Percentiles rank a stretch among this genome's conserved stretches.
These are phyloP conservation scores for Ectemnius continuus DNA, from an alignment of 2,888 invertebrate species.

Conservation along the genomic window DNA sequence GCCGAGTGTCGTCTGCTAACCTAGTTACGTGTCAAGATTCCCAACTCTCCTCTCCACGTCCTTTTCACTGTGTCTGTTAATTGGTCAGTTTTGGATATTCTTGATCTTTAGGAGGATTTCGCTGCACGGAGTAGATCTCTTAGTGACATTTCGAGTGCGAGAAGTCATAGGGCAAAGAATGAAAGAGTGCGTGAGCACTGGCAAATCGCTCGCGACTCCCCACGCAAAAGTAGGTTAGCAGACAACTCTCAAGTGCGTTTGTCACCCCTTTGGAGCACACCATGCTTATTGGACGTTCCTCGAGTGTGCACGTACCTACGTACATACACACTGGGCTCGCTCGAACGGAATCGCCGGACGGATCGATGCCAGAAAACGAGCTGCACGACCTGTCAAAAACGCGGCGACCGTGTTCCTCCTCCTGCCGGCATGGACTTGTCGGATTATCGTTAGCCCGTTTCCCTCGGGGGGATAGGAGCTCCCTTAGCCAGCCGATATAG, in stretches of 20 bases:
- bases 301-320: constrained; percentile 10
- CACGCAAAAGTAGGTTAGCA: too few relatives aligned
- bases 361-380: constrained; percentile 46
- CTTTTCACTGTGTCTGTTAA: too few relatives aligned
- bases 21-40: constrained; percentile 1
- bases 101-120: too few relatives aligned
- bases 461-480: background rate
- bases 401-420: too few relatives aligned
- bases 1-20: constrained; percentile 2
- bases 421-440: constrained; percentile 1
- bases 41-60: background rate
- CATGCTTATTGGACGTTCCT: constrained; percentile 8
- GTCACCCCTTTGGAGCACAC: constrained; percentile 2
- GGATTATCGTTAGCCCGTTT: background rate
- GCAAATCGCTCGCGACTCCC: too few relatives aligned
- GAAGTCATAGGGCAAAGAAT: too few relatives aligned
- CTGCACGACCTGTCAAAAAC: constrained; percentile 25
- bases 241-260: too few relatives aligned
- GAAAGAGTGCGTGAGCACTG: too few relatives aligned
- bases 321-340: background rate
- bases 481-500: too few relatives aligned
- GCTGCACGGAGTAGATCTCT: too few relatives aligned
- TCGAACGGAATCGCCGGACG: constrained; percentile 21
- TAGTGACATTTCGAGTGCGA: too few relatives aligned
- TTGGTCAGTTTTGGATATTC: too few relatives aligned